These are phyloP conservation scores for Watsonalla cultraria DNA, from an alignment of 2,888 invertebrate species.

Conservation along the genomic window DNA sequence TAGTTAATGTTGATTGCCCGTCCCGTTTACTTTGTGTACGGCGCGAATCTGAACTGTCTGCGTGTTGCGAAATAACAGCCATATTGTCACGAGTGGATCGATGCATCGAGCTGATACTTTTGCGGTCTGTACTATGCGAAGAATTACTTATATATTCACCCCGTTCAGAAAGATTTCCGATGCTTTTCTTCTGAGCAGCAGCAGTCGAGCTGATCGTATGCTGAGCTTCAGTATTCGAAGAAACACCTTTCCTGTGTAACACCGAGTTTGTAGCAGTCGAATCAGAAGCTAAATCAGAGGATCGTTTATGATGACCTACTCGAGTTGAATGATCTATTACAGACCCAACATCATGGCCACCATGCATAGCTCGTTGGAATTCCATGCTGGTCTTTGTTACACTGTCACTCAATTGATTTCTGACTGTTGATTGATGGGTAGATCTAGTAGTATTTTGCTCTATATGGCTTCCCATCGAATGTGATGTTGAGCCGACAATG, in stretches of 20 bases:
- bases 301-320: slow-evolving; percentile 82
- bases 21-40: slow-evolving; percentile 63
- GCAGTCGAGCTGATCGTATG: slow-evolving; percentile 86
- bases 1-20: slow-evolving; percentile 72
- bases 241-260: slow-evolving; percentile 85
- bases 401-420: slow-evolving; percentile 64
- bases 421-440: slow-evolving; percentile 52
- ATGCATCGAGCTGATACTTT: slow-evolving; percentile 89
- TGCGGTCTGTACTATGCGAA: slow-evolving; percentile 83
- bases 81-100: slow-evolving; percentile 80
- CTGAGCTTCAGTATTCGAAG: slow-evolving; percentile 84
- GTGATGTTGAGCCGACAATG: slow-evolving; percentile 26
- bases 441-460: slow-evolving; percentile 43
- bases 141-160: slow-evolving; percentile 83
- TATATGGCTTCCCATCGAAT: slow-evolving; percentile 33
- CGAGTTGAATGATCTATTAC: slow-evolving; percentile 47
- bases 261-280: slow-evolving; percentile 88
- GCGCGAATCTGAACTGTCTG: slow-evolving; percentile 57
- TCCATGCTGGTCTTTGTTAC: slow-evolving; percentile 75
- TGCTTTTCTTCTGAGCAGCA: slow-evolving; percentile 88
- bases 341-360: slow-evolving; percentile 35
- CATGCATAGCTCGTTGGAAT: slow-evolving; percentile 74
- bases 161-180: slow-evolving; percentile 87
- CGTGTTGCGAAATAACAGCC: slow-evolving; percentile 70
- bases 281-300: slow-evolving; percentile 85